Base-by-base conservation (phyloP, 2,888 invertebrate species). In the Synergus laeviventris region DNA sequence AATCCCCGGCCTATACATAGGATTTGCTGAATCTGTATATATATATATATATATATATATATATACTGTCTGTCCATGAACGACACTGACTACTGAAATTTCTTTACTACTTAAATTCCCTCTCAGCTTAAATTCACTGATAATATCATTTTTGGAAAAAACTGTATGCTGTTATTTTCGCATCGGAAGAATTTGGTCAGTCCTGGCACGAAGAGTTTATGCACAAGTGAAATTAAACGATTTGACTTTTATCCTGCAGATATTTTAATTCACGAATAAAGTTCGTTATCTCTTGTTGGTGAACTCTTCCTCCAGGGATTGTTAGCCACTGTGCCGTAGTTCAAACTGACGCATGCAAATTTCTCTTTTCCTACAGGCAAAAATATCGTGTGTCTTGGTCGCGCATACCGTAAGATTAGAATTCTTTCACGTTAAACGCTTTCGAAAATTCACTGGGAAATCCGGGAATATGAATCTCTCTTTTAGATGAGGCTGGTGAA, bases 381-480 rank as follows among this genome's bases (percentile, higher is more conserved):
- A 70, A 70, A 70, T 70, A 54, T 70, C 49, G 9, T 70, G 45
- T 70, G 49, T 49, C 49, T 70, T 70, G 49, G 70, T 70, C 70
- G 70, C 70, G 49, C 70, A 70, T 70, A 70, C 70, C 18, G 70
- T 49, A 54, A 70, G 70, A 70, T 70, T 70, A 70, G 70, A 70
- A 70, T 70, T 70, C 70, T 70, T 70, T 31, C 70, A 70, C 70
- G 70, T 70, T 70, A 54, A 70, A 70, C 70, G 70, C 70, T 70
- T 70, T 70, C 70, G 70, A 70, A 70, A 70, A 70, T 70, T 49
- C 70, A 70, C 49, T 70, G 70, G 70, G 70, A 70, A 70, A 70
- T 70, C 70, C 70, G 49, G 70, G 70, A 70, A 70, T 70, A 70
- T 70, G 70, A 70, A 70, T 70, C 70, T 70, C 70, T 70, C 70